Evolutionary conservation across 2,797 vertebrate genomes (phyloP).

Genomic region (Premnoplex brunnescens): DNA sequence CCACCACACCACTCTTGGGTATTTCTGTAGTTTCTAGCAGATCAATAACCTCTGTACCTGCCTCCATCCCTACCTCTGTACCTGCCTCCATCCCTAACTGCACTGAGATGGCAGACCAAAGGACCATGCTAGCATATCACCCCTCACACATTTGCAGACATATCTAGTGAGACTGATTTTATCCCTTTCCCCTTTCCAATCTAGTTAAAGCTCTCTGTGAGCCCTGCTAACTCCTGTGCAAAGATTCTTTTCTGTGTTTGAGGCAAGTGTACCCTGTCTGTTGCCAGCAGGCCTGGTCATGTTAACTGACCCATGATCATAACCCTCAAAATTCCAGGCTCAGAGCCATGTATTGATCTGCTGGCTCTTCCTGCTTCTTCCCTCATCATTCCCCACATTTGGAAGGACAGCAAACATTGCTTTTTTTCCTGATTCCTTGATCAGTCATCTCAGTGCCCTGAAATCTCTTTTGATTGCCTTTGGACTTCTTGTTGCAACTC

Average conservation of each 20-base stretch:
- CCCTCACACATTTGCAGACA: neutral
- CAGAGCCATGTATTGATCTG: neutral
- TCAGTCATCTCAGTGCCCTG: neutral
- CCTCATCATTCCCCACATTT: neutral
- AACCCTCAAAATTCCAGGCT: neutral
- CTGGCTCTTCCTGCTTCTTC: neutral
- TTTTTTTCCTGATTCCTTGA: neutral
- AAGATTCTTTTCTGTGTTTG: neutral
- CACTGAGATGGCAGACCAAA: neutral
- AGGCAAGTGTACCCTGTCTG: neutral
- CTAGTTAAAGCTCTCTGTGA: neutral
- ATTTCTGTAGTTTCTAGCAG: neutral
- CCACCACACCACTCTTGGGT: too few relatives aligned
- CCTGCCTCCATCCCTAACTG: neutral
- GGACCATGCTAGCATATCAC: neutral
- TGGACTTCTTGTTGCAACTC: neutral
- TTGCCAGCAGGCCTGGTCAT: neutral
- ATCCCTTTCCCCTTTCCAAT: neutral
- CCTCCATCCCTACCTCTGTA: neutral
- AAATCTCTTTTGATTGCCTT: neutral
- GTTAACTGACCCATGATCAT: neutral
- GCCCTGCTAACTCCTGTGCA: neutral
- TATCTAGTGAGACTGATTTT: neutral
- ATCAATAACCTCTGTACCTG: neutral
- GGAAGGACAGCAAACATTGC: neutral